These are phyloP conservation scores for Bradypodion ventrale DNA, from an alignment of 2,797 vertebrate species.

Conservation along the genomic window DNA sequence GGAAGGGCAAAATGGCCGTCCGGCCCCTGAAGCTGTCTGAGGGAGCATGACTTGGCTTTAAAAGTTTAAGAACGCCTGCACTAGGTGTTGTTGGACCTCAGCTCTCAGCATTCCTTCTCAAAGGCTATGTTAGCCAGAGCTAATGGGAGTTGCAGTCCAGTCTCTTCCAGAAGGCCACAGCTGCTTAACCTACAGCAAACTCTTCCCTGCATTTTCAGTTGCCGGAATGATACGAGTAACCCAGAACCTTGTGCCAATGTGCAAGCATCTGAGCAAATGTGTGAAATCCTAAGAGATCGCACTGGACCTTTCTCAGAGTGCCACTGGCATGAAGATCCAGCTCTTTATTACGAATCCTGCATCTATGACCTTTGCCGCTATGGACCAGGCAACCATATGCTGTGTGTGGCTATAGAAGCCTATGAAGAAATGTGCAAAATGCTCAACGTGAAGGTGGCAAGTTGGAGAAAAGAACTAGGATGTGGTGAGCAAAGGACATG, in stretches of 20 bases:
- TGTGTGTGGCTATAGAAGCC: constrained; percentile 70
- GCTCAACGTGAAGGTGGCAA: constrained; percentile 46
- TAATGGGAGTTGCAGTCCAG: too few relatives aligned
- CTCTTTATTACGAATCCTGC: constrained; percentile 69
- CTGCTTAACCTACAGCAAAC: background rate
- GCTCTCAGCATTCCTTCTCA: too few relatives aligned
- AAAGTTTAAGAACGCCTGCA: too few relatives aligned
- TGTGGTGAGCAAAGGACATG: constrained; percentile 37
- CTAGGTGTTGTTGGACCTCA: too few relatives aligned
- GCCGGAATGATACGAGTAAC: rapidly evolving
- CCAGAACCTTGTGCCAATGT: background rate
- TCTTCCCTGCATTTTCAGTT: background rate
- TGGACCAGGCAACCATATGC: constrained; percentile 62
- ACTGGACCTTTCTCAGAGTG: constrained; percentile 72
- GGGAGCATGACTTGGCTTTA: too few relatives aligned
- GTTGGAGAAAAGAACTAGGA: constrained; percentile 61
- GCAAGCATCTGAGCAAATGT: constrained; percentile 45
- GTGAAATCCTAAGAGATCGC: constrained; percentile 70
- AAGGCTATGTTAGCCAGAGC: too few relatives aligned
- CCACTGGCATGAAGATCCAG: constrained; percentile 63
- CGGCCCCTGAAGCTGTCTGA: too few relatives aligned
- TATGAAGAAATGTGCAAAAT: constrained; percentile 67
- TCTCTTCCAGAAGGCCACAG: too few relatives aligned
- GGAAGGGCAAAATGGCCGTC: too few relatives aligned
- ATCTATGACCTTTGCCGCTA: constrained; percentile 76